A percentile compares a stretch with the other conserved stretches of the same genome.
These are phyloP conservation scores for Tenthredo livida DNA, from an alignment of 2,888 invertebrate genomes.

Conservation along the genomic window DNA sequence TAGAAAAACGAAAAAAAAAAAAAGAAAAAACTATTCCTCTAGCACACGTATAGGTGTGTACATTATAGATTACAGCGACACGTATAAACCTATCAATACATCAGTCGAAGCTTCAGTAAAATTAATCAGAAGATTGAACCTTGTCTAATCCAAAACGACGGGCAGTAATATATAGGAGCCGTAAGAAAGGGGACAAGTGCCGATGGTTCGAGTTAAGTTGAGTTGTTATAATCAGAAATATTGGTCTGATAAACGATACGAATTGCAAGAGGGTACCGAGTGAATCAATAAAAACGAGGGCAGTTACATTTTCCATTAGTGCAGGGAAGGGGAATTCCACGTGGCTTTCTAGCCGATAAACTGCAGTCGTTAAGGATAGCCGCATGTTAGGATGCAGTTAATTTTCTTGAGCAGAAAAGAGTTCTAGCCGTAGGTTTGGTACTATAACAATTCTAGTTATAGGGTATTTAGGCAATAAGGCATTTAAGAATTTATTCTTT, in stretches of 20 bases:
- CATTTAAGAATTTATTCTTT: slow-evolving; percentile 32
- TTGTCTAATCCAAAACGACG: background rate
- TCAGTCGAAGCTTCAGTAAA: slow-evolving; percentile 9
- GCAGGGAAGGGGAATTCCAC: background rate
- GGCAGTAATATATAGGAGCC: slow-evolving; percentile 8
- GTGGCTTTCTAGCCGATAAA: slow-evolving; percentile 37
- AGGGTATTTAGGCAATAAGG: slow-evolving; percentile 44
- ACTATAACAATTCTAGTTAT: slow-evolving; percentile 1
- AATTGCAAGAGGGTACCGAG: slow-evolving; percentile 15
- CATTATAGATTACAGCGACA: background rate
- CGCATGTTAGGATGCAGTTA: slow-evolving; percentile 19
- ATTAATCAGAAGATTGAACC: slow-evolving; percentile 30
- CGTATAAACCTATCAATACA: background rate
- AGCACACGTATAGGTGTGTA: background rate
- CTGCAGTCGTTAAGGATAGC: slow-evolving; percentile 30
- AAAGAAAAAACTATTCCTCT: background rate
- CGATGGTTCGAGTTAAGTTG: slow-evolving; percentile 3
- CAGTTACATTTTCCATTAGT: slow-evolving; percentile 21
- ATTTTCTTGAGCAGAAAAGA: slow-evolving; percentile 29
- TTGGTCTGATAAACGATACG: slow-evolving; percentile 3
- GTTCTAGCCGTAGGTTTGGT: background rate
- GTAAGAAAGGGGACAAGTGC: slow-evolving; percentile 11
- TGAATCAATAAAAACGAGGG: slow-evolving; percentile 24
- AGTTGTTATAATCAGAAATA: slow-evolving; percentile 31
- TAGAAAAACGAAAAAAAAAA: background rate